Percentiles rank a stretch among this genome's conserved stretches.
Conservation (phyloP, 2,113 vertebrate genomes). For the Andinoacara biseriatus region DNA sequence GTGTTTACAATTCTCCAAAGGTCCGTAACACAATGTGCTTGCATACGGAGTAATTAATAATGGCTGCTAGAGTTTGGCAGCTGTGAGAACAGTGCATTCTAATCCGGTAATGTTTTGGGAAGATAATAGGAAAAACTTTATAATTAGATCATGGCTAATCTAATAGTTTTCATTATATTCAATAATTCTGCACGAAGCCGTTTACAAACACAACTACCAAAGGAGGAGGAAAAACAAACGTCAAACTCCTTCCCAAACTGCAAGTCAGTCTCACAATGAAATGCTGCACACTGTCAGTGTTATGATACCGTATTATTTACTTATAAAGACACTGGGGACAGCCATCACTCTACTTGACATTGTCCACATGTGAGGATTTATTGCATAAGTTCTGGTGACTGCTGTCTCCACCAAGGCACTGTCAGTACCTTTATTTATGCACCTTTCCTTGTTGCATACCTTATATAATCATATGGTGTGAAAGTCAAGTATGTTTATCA, state of each 20-base stretch:
- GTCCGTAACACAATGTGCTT: not conserved
- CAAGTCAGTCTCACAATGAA: not conserved
- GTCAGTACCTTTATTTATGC: conserved; percentile 41
- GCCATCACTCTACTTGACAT: not conserved
- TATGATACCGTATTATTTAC: not conserved
- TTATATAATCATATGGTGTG: conserved; percentile 36
- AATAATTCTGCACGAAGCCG: not conserved
- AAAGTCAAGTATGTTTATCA: conserved; percentile 23
- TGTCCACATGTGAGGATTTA: conserved; percentile 15
- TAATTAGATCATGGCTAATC: not conserved
- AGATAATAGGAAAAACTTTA: conserved; percentile 21
- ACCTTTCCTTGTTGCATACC: conserved; percentile 15
- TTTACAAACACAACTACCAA: not conserved
- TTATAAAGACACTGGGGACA: conserved; percentile 11
- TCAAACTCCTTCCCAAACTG: not conserved
- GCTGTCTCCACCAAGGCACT: conserved; percentile 5
- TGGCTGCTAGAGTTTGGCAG: not conserved
- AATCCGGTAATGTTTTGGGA: conserved; percentile 6
- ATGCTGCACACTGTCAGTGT: not conserved
- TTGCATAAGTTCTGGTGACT: conserved; percentile 23
- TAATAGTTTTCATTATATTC: conserved; percentile 4
- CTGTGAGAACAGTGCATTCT: not conserved
- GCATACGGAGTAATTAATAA: not conserved
- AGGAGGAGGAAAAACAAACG: not conserved
- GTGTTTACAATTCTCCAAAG: not conserved